Percentiles rank a stretch among this genome's conserved stretches.
Conservation (phyloP, 2,113 vertebrate species). For the Pampusana beccarii region DNA sequence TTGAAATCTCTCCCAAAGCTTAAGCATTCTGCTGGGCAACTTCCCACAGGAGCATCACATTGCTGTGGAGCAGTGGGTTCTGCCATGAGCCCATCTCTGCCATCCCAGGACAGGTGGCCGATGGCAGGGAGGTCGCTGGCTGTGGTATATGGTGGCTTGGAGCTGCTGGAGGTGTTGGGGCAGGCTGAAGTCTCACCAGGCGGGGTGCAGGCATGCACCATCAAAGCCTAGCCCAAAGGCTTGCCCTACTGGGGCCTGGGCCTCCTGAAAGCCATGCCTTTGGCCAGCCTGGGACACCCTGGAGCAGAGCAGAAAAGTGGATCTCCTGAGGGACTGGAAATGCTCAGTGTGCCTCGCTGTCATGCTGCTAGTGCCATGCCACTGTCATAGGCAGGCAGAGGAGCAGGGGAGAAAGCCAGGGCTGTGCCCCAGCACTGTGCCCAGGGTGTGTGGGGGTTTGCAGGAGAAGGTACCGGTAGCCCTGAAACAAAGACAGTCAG, state of each 20-base stretch:
- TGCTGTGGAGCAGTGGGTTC: not conserved
- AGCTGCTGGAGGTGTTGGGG: not conserved
- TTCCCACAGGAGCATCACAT: rapidly evolving
- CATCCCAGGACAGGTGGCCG: not conserved
- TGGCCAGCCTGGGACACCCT: not conserved
- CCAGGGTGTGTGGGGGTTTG: rapidly evolving
- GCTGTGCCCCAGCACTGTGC: not conserved
- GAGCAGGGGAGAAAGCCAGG: not conserved
- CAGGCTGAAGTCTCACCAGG: not conserved
- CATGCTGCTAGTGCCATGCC: not conserved
- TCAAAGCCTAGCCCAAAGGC: not conserved
- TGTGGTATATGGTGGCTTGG: not conserved
- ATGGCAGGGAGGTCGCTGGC: not conserved
- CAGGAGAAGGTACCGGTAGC: not conserved
- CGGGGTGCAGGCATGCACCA: not conserved
- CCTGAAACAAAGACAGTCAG: not conserved
- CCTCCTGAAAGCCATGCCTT: not conserved
- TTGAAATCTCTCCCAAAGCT: not conserved
- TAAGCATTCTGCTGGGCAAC: not conserved
- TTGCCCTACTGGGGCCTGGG: not conserved
- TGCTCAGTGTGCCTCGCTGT: rapidly evolving
- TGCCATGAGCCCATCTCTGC: not conserved
- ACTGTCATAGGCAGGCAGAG: not conserved
- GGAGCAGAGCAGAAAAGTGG: not conserved
- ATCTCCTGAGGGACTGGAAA: not conserved